Conservation (phyloP, 2,113 vertebrate genomes). For the Coturnix japonica region DNA sequence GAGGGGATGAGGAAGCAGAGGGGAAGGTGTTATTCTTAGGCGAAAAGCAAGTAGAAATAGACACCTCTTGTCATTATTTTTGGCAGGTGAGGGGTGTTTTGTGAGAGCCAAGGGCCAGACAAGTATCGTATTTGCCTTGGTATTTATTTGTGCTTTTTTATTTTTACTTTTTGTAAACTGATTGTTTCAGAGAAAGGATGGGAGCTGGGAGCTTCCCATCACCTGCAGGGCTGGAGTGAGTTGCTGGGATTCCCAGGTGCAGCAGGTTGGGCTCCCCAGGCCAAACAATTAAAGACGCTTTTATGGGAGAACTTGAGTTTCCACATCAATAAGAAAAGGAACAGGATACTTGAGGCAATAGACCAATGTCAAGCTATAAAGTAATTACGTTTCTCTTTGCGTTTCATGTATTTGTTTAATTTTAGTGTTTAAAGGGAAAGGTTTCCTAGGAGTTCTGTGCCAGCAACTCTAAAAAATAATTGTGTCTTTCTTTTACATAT, state of each 20-base stretch:
- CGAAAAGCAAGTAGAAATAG: slow-evolving; percentile 46
- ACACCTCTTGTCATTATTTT: slow-evolving; percentile 45
- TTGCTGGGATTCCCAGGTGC: slow-evolving; percentile 60
- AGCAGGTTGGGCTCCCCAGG: slow-evolving; percentile 39
- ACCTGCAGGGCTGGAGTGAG: slow-evolving; percentile 44
- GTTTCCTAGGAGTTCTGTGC: slow-evolving; percentile 53
- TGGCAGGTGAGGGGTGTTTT: slow-evolving; percentile 24
- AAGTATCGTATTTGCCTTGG: background rate
- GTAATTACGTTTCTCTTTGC: slow-evolving; percentile 64
- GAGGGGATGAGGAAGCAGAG: background rate
- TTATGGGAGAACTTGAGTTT: slow-evolving; percentile 57
- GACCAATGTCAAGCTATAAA: slow-evolving; percentile 73
- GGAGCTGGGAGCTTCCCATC: background rate
- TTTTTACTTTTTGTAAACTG: background rate
- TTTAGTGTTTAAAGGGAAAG: slow-evolving; percentile 69
- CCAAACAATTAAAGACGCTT: slow-evolving; percentile 64
- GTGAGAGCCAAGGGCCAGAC: background rate
- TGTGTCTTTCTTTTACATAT: slow-evolving; percentile 36
- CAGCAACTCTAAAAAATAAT: slow-evolving; percentile 61
- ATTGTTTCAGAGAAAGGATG: background rate
- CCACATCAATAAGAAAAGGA: slow-evolving; percentile 68
- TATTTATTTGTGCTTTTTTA: background rate
- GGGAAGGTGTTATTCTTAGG: slow-evolving; percentile 43
- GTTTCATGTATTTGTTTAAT: slow-evolving; percentile 71
- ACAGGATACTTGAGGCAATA: slow-evolving; percentile 63